Conservation (phyloP, 2,888 invertebrate genomes). For the Machimus atricapillus region DNA sequence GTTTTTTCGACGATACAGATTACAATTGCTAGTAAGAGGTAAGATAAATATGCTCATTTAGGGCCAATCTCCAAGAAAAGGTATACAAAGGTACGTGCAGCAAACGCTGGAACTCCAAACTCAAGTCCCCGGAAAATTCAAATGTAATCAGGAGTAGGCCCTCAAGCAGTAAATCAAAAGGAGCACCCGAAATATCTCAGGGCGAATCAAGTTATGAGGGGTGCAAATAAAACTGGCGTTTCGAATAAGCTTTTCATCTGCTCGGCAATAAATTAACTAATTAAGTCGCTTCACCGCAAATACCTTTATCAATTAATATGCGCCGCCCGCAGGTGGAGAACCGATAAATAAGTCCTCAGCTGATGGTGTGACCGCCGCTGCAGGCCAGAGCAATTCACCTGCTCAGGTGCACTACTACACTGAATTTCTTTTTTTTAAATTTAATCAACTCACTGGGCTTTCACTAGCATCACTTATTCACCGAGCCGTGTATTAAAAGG, state of each 20-base stretch:
- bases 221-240: not conserved
- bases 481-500: not conserved
- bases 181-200: not conserved
- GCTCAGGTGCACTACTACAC: not conserved
- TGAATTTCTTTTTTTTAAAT: not conserved
- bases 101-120: not conserved
- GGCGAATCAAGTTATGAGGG: not conserved
- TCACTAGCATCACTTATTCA: not conserved
- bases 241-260: slow-evolving; percentile 16
- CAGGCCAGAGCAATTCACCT: too few relatives aligned
- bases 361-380: not conserved
- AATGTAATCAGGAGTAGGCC: not conserved
- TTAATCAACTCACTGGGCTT: not conserved
- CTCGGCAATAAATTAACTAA: slow-evolving; percentile 22
- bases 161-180: slow-evolving; percentile 3
- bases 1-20: not conserved
- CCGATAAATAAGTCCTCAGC: not conserved
- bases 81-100: not conserved
- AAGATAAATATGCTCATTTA: not conserved
- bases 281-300: not conserved
- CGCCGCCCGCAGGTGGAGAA: not conserved
- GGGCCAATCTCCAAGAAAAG: not conserved
- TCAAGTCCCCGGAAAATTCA: not conserved
- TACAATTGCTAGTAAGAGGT: not conserved
- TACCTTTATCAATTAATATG: slow-evolving; percentile 8